A percentile compares a stretch with the other conserved stretches of the same genome.
These are phyloP conservation scores for Chloebia gouldiae DNA, from an alignment of 2,113 vertebrate genomes.

Conservation along the genomic window DNA sequence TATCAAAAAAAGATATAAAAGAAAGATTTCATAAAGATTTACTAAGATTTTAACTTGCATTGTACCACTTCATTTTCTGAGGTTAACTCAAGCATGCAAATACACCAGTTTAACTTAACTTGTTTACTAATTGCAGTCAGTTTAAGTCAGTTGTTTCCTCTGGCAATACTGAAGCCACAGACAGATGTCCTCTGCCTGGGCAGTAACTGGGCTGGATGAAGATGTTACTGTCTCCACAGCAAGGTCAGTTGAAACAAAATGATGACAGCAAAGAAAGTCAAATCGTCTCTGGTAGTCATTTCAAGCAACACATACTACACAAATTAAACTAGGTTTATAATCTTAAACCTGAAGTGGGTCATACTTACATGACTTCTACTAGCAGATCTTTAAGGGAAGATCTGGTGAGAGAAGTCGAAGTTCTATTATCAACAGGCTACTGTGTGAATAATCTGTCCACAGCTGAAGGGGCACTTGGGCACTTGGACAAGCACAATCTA, in stretches of 20 bases:
- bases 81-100: not conserved
- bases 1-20: not conserved
- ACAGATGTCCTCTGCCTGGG: not conserved
- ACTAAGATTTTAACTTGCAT: not conserved
- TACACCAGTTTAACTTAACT: not conserved
- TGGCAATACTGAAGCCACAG: not conserved
- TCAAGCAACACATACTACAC: not conserved
- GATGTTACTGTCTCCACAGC: not conserved
- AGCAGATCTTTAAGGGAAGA: not conserved
- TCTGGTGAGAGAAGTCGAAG: fast-evolving
- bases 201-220: not conserved
- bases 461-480: not conserved
- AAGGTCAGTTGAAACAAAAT: not conserved
- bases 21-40: not conserved
- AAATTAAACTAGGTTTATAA: not conserved
- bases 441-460: not conserved
- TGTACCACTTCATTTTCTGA: not conserved
- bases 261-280: not conserved
- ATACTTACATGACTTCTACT: not conserved
- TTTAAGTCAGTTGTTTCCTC: not conserved
- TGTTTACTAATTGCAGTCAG: not conserved
- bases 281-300: not conserved
- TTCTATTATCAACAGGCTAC: not conserved
- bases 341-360: not conserved
- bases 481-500: not conserved